Conservation (phyloP, 2,888 invertebrate genomes). For the Chloromyia formosa region DNA sequence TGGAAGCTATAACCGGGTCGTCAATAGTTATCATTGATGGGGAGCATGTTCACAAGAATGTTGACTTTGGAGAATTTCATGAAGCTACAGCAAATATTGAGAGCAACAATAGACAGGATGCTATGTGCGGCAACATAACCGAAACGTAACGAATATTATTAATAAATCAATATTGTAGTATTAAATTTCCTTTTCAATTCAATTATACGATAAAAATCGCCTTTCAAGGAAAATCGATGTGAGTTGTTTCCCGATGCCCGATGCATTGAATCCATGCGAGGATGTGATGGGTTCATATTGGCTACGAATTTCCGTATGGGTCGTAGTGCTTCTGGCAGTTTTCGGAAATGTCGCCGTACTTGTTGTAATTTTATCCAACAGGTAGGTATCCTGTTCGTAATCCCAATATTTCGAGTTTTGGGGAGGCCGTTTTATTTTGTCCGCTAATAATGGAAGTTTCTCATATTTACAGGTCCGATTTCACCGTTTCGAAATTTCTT, state of each 20-base stretch:
- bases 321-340: conserved; percentile 82
- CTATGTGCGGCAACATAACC: conserved; percentile 68
- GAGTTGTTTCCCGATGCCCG: conserved; percentile 77
- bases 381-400: conserved; percentile 53
- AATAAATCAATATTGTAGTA: not conserved
- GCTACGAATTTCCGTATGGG: conserved; percentile 85
- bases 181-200: not conserved
- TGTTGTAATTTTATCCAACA: conserved; percentile 75
- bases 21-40: conserved; percentile 47
- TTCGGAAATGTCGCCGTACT: conserved; percentile 86
- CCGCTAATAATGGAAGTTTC: too few relatives aligned
- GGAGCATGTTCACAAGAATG: conserved; percentile 44
- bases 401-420: not conserved
- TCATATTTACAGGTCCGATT: conserved; percentile 61
- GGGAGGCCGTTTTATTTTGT: not conserved
- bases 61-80: conserved; percentile 61
- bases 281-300: conserved; percentile 87
- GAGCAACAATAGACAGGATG: conserved; percentile 64
- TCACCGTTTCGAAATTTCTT: conserved; percentile 74
- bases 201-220: not conserved
- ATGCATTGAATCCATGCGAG: conserved; percentile 88
- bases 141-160: conserved; percentile 56
- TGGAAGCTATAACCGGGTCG: conserved; percentile 50
- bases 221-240: conserved; percentile 65
- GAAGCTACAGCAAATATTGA: conserved; percentile 64